Conservation (phyloP, 2,113 vertebrate species). For the Sphaerodactylus townsendi region DNA sequence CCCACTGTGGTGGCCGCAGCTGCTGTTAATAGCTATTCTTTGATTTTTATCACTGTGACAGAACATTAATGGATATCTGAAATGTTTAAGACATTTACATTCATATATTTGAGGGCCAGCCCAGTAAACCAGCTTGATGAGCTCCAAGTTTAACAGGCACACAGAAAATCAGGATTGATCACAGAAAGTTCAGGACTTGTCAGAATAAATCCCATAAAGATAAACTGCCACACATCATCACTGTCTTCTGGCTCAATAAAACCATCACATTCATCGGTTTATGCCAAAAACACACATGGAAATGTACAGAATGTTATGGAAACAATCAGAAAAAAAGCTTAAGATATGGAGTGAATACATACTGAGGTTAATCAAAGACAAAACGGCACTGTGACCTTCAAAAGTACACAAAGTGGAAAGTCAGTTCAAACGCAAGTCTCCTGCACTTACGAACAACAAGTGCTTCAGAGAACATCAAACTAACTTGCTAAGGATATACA, state of each 20-base stretch:
- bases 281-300: neutral
- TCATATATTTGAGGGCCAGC: neutral
- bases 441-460: rapidly evolving
- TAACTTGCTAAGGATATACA: neutral
- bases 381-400: slow-evolving; percentile 53
- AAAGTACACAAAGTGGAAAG: neutral
- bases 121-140: neutral
- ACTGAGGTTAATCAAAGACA: neutral
- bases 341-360: neutral
- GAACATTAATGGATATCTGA: neutral
- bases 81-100: neutral
- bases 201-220: neutral
- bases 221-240: neutral
- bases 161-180: neutral
- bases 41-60: neutral
- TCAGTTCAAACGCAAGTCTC: neutral
- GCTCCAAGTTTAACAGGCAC: neutral
- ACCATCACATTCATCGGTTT: neutral
- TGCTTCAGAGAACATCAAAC: rapidly evolving
- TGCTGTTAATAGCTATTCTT: neutral
- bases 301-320: neutral
- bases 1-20: neutral
- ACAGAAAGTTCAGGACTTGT: neutral
- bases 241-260: neutral
- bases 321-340: slow-evolving; percentile 12